Base-by-base conservation (phyloP, 2,888 invertebrate species). In the Epinotia demarniana region DNA sequence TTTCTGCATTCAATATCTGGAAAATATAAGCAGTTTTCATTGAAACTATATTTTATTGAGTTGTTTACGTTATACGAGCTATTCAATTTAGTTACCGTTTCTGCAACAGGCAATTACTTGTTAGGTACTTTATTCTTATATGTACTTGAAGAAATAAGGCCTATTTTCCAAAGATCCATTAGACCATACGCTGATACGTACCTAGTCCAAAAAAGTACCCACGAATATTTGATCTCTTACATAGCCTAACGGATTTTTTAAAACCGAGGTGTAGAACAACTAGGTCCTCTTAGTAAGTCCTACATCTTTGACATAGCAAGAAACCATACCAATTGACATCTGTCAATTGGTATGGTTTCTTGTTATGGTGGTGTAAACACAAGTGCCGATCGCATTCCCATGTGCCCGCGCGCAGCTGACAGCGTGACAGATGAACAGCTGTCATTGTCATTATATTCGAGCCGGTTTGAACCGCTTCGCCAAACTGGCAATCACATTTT, bases 341-440 rank as follows among this genome's bases (percentile, higher is more conserved):
- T 67, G 68, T 63, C 68, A 69, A 2, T 46, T 18, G 61, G 55
- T 67, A 73, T 46, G 43, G 43, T 55, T 46, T 63, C 57, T 55
- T 27, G 18, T 16, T 13, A 27, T 16, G 11, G 18, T 12, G 49
- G 1, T 13, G 58, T 63, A 70, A 74, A 74, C 70, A 74, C 69
- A 49, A 74, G 33, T 23, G 39, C 12, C 57, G 57, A 3, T 62
- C 55, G 46, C 69, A 74, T 74, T 74, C 69, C 19, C 49, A 13
- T 33, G 27, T 8, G 23, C 19, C 69, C 39, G 43, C 46, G 16
- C 23, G 23, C 73, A 74, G 69, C 69, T 69, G 69, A 69, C 58
- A 9, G 23, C 19, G 68, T 60, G 69, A 60, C 69, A 69, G 69
- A 68, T 68, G 57, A 43, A 43, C 43, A 58, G 57, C 58, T 69